These are phyloP conservation scores for Lasioglossum lativentre DNA, from an alignment of 2,888 invertebrate species.

Conservation along the genomic window DNA sequence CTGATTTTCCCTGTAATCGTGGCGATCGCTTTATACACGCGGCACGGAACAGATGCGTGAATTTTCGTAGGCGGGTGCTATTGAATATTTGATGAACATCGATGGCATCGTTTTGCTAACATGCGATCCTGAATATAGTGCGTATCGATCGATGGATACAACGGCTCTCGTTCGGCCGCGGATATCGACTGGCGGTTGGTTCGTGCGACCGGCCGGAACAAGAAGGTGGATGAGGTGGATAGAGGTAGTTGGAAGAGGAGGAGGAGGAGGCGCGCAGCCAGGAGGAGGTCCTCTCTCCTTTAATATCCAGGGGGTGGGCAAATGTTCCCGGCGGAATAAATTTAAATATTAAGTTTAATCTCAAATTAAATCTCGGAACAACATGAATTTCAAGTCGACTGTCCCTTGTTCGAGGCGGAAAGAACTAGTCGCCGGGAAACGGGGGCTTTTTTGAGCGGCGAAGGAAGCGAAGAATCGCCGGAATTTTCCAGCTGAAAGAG, in stretches of 20 bases:
- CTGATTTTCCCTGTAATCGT: slow-evolving; percentile 22
- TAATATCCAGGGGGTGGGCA: slow-evolving; percentile 46
- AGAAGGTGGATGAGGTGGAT: slow-evolving; percentile 6
- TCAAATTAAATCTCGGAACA: slow-evolving; percentile 60
- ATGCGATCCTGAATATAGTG: slow-evolving; percentile 40
- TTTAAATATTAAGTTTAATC: slow-evolving; percentile 64
- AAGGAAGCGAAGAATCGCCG: background rate
- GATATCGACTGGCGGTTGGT: slow-evolving; percentile 45
- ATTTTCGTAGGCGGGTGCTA: slow-evolving; percentile 38
- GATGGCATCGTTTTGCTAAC: slow-evolving; percentile 56
- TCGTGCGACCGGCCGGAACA: slow-evolving; percentile 35
- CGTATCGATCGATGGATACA: slow-evolving; percentile 44
- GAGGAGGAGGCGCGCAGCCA: slow-evolving; percentile 12
- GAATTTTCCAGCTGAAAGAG: background rate
- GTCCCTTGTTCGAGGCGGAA: slow-evolving; percentile 13
- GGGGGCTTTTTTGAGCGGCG: background rate
- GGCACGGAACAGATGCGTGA: slow-evolving; percentile 33
- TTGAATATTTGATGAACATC: slow-evolving; percentile 58
- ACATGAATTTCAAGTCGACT: slow-evolving; percentile 48
- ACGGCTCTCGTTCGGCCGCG: slow-evolving; percentile 28
- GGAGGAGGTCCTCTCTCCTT: slow-evolving; percentile 44
- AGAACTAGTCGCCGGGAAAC: slow-evolving; percentile 4
- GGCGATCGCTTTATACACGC: slow-evolving; percentile 7
- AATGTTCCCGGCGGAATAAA: slow-evolving; percentile 54
- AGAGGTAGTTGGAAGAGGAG: background rate